Conservation (phyloP, 2,797 vertebrate genomes). For the Ctenopoma multispine region DNA sequence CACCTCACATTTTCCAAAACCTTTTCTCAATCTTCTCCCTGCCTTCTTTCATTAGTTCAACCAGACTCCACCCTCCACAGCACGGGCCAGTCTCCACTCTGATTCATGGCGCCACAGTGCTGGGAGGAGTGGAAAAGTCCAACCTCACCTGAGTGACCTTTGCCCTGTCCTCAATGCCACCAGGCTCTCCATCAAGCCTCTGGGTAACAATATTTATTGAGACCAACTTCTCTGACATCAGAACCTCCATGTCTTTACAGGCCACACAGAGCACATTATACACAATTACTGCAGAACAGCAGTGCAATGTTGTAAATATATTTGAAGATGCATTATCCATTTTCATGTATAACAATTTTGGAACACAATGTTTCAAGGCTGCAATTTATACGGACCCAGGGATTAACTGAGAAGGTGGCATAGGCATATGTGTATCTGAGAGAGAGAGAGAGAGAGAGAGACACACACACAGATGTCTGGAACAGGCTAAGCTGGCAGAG, state of each 20-base stretch:
- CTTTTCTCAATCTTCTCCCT: slow-evolving; percentile 41
- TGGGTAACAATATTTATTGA: slow-evolving; percentile 25
- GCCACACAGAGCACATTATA: slow-evolving; percentile 21
- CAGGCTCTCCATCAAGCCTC: slow-evolving; percentile 26
- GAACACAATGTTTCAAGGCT: slow-evolving; percentile 31
- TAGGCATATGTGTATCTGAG: slow-evolving; percentile 29
- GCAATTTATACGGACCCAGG: slow-evolving; percentile 43
- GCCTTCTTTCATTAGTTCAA: slow-evolving; percentile 26
- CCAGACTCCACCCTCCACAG: slow-evolving; percentile 28
- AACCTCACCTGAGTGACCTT: slow-evolving; percentile 52
- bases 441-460: slow-evolving; percentile 9
- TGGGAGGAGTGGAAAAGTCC: slow-evolving; percentile 47
- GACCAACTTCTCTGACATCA: slow-evolving; percentile 15
- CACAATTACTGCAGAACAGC: slow-evolving; percentile 36
- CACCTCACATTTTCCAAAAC: slow-evolving; percentile 76
- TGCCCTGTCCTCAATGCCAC: slow-evolving; percentile 25
- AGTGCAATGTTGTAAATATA: slow-evolving; percentile 44
- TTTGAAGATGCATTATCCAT: slow-evolving; percentile 24
- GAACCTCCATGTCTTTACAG: slow-evolving; percentile 36
- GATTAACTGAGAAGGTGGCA: slow-evolving; percentile 39
- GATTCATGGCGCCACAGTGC: slow-evolving; percentile 30
- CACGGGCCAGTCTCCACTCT: slow-evolving; percentile 26
- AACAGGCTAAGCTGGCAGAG: slow-evolving; percentile 55
- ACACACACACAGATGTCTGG: slow-evolving; percentile 65
- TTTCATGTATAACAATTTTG: slow-evolving; percentile 46